Base-by-base conservation (phyloP, 2,797 vertebrate genomes). In the Ctenochaetus hawaiiensis region DNA sequence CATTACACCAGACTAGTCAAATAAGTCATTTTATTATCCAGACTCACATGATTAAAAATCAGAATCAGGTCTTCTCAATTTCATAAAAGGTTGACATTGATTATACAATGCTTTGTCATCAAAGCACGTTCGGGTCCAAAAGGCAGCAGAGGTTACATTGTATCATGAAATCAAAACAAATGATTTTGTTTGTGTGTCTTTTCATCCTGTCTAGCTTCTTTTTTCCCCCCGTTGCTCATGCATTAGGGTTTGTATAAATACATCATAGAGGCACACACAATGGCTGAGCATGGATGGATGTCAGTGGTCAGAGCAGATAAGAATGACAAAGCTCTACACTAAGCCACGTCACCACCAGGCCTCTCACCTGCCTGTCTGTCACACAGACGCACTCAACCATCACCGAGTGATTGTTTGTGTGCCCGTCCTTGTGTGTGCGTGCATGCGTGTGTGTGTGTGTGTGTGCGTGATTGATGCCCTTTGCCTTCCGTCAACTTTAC, bases 301-400 rank as follows among this genome's bases (percentile, higher is more conserved):
- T 88, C 45, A 77, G 78, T 83, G 87, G 89, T 92, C 92, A 72
- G 83, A 26, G 67, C 87, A 87, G 87, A 93, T 93, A 90, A 86
- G 65, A 77, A 87, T 83, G 82, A 89, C 91, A 93, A 91, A 83
- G 85, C 88, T 82, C 75, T 80, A 71, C 83, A 77, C 80, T 1
- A 30, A 91, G 90, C 90, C 90, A 90, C 85, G 89, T 91, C 88
- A 90, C 90, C 84, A 47, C 1, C 89, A 81, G 90, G 88, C 83
- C 93, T 86, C 94, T 96, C 96, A 97, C 96, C 97, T 97, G 96
- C 93, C 94, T 92, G 91, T 87, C 93, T 90, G 73, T 64, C 89
- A 63, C 89, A 90, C 92, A 92, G 89, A 88, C 73, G 84, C 84
- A 84, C 92, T 91, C 95, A 96, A 95, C 94, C 90, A 83, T 95